Percentiles rank a stretch among this genome's conserved stretches.
Conservation (phyloP, 2,113 vertebrate species). For the Gadus chalcogrammus region DNA sequence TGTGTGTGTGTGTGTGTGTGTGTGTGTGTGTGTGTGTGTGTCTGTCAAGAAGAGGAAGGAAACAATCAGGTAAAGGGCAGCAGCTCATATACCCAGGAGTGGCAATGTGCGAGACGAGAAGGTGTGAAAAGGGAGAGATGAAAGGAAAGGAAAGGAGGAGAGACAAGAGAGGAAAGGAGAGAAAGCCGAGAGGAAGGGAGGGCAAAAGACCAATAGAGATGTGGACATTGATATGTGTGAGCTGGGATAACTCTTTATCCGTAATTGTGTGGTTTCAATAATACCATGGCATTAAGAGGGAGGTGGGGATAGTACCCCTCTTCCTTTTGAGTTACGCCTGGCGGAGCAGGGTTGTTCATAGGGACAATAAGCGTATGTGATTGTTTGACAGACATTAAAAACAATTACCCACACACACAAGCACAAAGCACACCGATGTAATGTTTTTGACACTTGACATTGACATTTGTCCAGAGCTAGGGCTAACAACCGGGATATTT, state of each 20-base stretch:
- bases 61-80: neutral
- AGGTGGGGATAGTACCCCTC: neutral
- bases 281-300: conserved; percentile 28
- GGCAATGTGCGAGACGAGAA: neutral
- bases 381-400: neutral
- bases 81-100: conserved; percentile 7
- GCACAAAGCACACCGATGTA: neutral
- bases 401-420: neutral
- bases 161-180: neutral
- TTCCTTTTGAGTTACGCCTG: too few relatives aligned
- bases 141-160: neutral
- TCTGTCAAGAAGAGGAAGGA: conserved; percentile 6
- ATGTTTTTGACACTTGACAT: neutral
- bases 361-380: neutral
- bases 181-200: conserved; percentile 16
- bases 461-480: neutral
- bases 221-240: conserved; percentile 12
- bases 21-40: too few relatives aligned
- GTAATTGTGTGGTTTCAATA: conserved; percentile 42
- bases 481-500: too few relatives aligned
- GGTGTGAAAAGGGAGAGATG: conserved; percentile 6
- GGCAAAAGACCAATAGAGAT: too few relatives aligned
- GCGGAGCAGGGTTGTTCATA: too few relatives aligned
- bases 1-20: too few relatives aligned
- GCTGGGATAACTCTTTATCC: conserved; percentile 20